Evolutionary conservation across 2,113 vertebrate genomes (phyloP).

Genomic region (Xiphias gladius): DNA sequence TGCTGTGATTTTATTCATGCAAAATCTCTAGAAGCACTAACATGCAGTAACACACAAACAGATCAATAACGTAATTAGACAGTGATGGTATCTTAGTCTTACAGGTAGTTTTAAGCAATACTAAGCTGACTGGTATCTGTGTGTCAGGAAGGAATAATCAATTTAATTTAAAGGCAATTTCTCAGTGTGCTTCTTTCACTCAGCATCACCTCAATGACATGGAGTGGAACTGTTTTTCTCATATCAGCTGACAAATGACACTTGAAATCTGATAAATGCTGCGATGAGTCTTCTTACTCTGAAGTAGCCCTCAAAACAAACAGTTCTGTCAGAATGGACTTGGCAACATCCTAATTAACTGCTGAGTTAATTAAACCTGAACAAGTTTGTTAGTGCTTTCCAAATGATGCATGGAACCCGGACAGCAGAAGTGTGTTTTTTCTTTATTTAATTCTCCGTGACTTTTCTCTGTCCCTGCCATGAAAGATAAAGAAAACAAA

Average conservation of each 20-base stretch:
- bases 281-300: conserved; percentile 4
- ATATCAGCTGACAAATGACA: conserved; percentile 9
- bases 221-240: background rate
- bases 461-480: background rate
- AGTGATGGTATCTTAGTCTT: conserved; percentile 32
- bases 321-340: conserved; percentile 3
- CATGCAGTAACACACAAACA: conserved; percentile 9
- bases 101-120: conserved; percentile 30
- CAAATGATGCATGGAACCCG: background rate
- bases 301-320: conserved; percentile 27
- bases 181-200: background rate
- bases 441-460: conserved; percentile 3
- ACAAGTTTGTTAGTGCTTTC: background rate
- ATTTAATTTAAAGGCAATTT: conserved; percentile 28
- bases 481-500: conserved; percentile 16
- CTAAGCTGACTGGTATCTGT: conserved; percentile 6
- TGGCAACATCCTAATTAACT: conserved; percentile 16
- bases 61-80: conserved; percentile 51
- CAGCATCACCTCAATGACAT: background rate
- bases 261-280: conserved; percentile 10
- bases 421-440: background rate
- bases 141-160: conserved; percentile 8
- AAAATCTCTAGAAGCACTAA: background rate
- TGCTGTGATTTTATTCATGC: background rate
- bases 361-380: conserved; percentile 27